A percentile compares a stretch with the other conserved stretches of the same genome.
phyloP scores from a whole-genome alignment of 2,797 vertebrate species.

The Forpus xanthops region DNA sequence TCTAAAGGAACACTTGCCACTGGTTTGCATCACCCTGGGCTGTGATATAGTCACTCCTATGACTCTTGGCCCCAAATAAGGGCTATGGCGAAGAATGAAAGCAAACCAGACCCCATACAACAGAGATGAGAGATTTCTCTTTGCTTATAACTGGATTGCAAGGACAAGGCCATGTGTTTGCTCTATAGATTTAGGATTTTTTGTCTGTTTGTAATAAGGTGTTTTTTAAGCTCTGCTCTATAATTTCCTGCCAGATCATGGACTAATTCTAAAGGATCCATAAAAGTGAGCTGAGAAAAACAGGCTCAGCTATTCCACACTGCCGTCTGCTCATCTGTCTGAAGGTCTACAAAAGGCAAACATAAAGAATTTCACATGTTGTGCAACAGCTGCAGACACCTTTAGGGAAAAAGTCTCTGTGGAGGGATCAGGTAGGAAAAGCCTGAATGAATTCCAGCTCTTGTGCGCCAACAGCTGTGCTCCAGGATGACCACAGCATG shows the following conservation, averaged over 20 bases:
- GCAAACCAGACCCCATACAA: neutral
- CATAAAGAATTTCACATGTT: neutral
- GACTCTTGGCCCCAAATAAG: neutral
- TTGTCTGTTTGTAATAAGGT: neutral
- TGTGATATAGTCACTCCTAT: accelerated
- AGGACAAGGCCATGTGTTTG: neutral
- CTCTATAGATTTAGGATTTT: neutral
- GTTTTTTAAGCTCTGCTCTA: conserved; percentile 11
- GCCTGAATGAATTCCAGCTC: neutral
- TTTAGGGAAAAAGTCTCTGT: neutral
- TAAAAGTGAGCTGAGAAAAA: neutral
- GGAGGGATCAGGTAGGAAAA: neutral
- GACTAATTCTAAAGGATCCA: neutral
- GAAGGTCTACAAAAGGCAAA: neutral
- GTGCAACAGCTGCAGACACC: neutral
- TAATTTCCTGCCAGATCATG: neutral
- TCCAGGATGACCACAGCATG: neutral
- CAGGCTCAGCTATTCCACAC: neutral
- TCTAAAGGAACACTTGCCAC: neutral
- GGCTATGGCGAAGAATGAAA: neutral
- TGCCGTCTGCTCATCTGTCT: neutral
- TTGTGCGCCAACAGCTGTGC: neutral
- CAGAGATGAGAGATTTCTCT: neutral
- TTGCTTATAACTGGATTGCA: neutral
- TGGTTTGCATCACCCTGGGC: neutral